Base-by-base conservation (phyloP, 2,113 vertebrate genomes). In the Lethenteron reissneri region DNA sequence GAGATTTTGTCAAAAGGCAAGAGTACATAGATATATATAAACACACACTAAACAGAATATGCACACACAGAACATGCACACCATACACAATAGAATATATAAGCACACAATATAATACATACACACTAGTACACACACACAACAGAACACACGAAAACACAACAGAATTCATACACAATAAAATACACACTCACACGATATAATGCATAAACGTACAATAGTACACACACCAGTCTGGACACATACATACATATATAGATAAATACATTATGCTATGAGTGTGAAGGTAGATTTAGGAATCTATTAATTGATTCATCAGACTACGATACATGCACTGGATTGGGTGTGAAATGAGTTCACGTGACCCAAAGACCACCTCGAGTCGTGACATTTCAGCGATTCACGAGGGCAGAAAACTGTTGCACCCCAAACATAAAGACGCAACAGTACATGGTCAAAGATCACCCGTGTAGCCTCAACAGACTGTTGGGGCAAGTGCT, bases 221-320 rank as follows among this genome's bases (percentile, higher is more conserved):
- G 17, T 64, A 64, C 17, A 64, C 17, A 7, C 2, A 64, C 17
- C 14, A 15, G 17, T 64, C 14, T 64, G 17, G 14, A 64, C 17
- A 64, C 17, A 64, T 64, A 64, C 17, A 64, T 64, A 64, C 17
- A 64, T 17, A 64, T 64, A 64, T 64, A 64, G 14, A 64, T 64
- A 64, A 15, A 64, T 64, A 64, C 5, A 64, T 64, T 15, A 15
- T 15, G 14, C 14, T 64, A 4, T 4, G 17, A 15, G 6, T 64
- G 17, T 64, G 17, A 15, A 64, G 14, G 17, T 64, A 4, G 14
- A 64, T 64, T 15, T 64, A 4, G 14, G 17, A 15, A 64, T 64
- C 14, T 64, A 64, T 64, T 4, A 15, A 64, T 64, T 41, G 4
- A 41, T 41, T 41, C 41, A 41, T 41, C 41, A 41, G 41, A 41